Evolutionary conservation across 2,113 vertebrate genomes (phyloP).

Genomic region (Corythaeola cristata): DNA sequence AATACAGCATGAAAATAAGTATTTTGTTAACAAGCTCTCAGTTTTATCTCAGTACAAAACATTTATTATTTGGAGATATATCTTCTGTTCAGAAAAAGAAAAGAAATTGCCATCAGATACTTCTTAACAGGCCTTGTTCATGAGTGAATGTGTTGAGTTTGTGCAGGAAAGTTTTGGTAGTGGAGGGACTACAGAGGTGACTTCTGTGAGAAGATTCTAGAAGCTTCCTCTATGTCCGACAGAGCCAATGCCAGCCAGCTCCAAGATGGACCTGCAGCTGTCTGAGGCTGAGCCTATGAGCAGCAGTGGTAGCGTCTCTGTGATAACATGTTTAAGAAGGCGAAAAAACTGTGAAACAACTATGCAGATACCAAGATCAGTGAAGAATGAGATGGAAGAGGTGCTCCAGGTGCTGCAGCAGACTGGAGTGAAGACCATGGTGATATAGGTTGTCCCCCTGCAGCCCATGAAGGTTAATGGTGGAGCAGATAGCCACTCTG

Average conservation of each 20-base stretch:
- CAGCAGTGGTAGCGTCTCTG: rapidly evolving
- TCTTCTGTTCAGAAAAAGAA: too few species aligned
- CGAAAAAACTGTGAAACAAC: background rate
- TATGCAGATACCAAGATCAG: too few species aligned
- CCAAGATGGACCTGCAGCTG: rapidly evolving
- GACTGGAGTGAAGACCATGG: background rate
- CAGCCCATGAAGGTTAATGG: background rate
- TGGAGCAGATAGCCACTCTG: background rate
- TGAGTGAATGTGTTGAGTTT: background rate
- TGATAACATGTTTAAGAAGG: background rate
- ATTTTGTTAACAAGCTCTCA: too few species aligned
- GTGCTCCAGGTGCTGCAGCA: too few species aligned
- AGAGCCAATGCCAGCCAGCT: background rate
- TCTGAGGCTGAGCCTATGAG: background rate
- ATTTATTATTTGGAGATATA: too few species aligned
- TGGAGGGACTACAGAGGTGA: rapidly evolving
- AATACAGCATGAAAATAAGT: too few species aligned
- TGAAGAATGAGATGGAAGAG: background rate
- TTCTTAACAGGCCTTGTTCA: background rate
- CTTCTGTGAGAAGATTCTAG: background rate
- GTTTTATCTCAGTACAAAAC: too few species aligned
- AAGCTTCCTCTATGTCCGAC: background rate
- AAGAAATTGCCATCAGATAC: background rate
- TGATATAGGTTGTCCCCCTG: background rate
- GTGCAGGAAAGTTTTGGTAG: background rate